Base-by-base conservation (phyloP, 1,140 invertebrate genomes). In the Sogatella furcifera region DNA sequence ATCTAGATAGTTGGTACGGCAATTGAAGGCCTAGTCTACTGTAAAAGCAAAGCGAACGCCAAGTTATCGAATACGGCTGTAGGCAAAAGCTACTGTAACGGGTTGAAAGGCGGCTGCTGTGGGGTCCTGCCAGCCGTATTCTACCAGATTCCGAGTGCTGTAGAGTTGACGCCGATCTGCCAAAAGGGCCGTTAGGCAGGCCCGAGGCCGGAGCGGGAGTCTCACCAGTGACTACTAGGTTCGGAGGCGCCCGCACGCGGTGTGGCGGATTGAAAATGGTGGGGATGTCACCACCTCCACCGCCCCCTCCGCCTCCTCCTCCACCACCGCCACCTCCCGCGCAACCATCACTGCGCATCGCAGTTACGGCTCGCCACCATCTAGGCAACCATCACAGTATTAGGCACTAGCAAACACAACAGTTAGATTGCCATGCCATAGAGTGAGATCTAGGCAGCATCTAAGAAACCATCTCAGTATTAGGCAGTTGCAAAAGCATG, bases 191-290 rank as follows among this genome's bases (percentile, higher is more conserved):
- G 71, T 81, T 81, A 34, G 76, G 76, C n/a, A 71, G 44, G 71
- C 72, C 31, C 70, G 74, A 38, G 70, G 75, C 55, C 70, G 75
- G 57, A 69, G 64, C 74, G 71, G 1, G 55, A 24, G 53, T 43
- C 44, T 67, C 59, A 17, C 59, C 70, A 22, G 75, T 75, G 49
- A 66, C 72, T 34, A 74, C 70, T 54, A 73, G 62, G 59, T 86
- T 85, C 43, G 83, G 84, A 46, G 85, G 84, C 21, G 84, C 78
- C 55, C 84, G 78, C 58, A 82, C 83, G 61, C 84, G 76, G 69
- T 84, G 82, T 28, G 85, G 84, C 31, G 85, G 84, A 74, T 86
- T 85, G 69, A 86, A 86, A 67, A 86, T 87, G 63, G 84, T 85
- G 55, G 84, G 81, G 71, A 86, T 80, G 71, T 86, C 84, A 62